Base-by-base conservation (phyloP, 1,140 invertebrate genomes). In the Nylanderia fulva region DNA sequence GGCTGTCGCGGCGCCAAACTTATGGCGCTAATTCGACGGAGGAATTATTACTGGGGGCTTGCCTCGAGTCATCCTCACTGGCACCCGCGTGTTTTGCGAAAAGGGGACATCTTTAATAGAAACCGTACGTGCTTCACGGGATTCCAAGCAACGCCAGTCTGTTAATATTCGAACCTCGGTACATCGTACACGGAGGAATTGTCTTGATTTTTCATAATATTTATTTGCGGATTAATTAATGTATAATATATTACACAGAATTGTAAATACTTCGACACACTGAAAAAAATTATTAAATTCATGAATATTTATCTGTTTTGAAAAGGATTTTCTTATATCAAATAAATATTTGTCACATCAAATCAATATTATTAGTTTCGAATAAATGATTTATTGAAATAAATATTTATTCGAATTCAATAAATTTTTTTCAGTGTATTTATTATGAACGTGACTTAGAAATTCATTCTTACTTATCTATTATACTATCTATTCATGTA, bases 11-110 rank as follows among this genome's bases (percentile, higher is more conserved):
- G 92, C 90, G 90, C 90, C 86, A 90, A 94, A 94, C 93, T 94
- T 94, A 94, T 94, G 93, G 92, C 90, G 93, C 93, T 94, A 94
- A 94, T 94, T 94, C 92, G 89, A 85, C 90, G 86, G 90, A 92
- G 90, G 89, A 94, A 93, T 94, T 94, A 94, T 94, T 94, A 91
- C 93, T 91, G 80, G 88, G 88, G 85, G 80, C 80, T 45, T 66
- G 75, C 75, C 58, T 83, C 80, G 71, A 87, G 85, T 85, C 88
- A 87, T 61, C 86, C 79, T 85, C 71, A 24, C 75, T 86, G 48
- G 61, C 60, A 75, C 79, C 64, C 80, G 66, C 27, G 86, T 88
- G 88, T 88, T 88, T 90, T 90, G 88, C 83, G 75, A 80, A 89
- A 89, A 84, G 69, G 69, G 79, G 80, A 69, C 48, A 68, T 45